Evolutionary conservation across 2,797 vertebrate species (phyloP).

Genomic region (Oryzias dopingdopingensis): DNA sequence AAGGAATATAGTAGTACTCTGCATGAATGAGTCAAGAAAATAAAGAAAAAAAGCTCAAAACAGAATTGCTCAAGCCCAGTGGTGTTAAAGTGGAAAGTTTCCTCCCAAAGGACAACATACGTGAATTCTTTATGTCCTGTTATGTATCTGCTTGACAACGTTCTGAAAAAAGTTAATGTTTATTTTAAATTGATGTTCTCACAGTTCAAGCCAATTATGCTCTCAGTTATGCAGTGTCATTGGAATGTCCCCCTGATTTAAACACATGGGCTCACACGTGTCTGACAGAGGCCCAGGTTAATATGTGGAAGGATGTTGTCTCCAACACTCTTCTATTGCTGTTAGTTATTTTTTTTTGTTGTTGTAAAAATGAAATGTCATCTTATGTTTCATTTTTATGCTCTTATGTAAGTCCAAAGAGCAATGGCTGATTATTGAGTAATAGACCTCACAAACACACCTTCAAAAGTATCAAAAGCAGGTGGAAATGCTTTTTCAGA

Average conservation of each 20-base stretch:
- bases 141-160: too few relatives aligned
- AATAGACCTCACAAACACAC: too few relatives aligned
- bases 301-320: constrained; percentile 36
- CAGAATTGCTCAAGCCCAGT: too few relatives aligned
- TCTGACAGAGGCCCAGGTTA: constrained; percentile 38
- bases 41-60: too few relatives aligned
- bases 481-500: too few relatives aligned
- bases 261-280: constrained; percentile 19
- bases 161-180: too few relatives aligned
- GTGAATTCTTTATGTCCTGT: too few relatives aligned
- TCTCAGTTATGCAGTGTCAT: constrained; percentile 16
- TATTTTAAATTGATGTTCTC: not conserved
- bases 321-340: constrained; percentile 29
- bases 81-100: too few relatives aligned
- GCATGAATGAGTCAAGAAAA: too few relatives aligned
- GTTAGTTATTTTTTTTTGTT: constrained; percentile 41
- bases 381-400: constrained; percentile 12
- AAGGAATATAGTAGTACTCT: too few relatives aligned
- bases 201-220: not conserved
- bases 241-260: constrained; percentile 6
- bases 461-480: too few relatives aligned
- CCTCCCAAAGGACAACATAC: too few relatives aligned
- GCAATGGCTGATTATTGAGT: not conserved
- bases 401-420: not conserved
- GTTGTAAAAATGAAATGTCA: constrained; percentile 4